Evolutionary conservation across 2,888 invertebrate genomes (phyloP).

Genomic region (Laspeyria flexula): DNA sequence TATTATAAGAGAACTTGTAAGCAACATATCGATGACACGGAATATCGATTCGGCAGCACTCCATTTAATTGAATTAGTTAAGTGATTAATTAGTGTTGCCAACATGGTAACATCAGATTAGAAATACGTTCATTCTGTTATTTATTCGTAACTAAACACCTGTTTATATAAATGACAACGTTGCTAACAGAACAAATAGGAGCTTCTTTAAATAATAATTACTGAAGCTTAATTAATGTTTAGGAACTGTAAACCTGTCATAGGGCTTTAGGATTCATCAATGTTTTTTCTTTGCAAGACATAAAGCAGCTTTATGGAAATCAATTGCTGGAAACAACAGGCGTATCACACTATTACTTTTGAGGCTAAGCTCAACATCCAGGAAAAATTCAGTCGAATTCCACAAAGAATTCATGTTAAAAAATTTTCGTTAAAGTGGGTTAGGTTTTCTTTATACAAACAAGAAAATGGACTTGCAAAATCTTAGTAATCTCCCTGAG

Average conservation of each 20-base stretch:
- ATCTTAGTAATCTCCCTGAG: constrained; percentile 3
- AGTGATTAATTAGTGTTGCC: constrained; percentile 35
- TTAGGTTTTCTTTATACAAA: constrained; percentile 3
- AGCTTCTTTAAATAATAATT: constrained; percentile 16
- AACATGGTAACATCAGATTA: constrained; percentile 11
- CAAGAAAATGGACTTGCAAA: constrained; percentile 1
- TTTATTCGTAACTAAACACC: constrained; percentile 26
- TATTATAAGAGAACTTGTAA: constrained; percentile 4
- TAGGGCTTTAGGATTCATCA: not conserved
- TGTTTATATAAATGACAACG: constrained; percentile 3
- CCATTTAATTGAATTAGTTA: constrained; percentile 39
- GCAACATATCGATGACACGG: constrained; percentile 15
- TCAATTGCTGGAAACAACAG: too few species aligned
- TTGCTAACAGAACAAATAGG: constrained; percentile 6
- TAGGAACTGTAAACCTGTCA: constrained; percentile 8
- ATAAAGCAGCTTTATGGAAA: too few species aligned
- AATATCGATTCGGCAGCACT: constrained; percentile 25
- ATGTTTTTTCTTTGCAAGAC: too few species aligned
- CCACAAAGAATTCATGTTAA: not conserved
- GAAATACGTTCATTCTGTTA: constrained; percentile 18
- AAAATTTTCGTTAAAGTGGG: not conserved
- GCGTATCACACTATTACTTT: not conserved
- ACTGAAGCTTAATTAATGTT: constrained; percentile 20
- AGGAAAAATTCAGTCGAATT: not conserved
- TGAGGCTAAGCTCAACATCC: not conserved